Conservation (phyloP, 2,797 vertebrate species). For the Lithobates sylvaticus region DNA sequence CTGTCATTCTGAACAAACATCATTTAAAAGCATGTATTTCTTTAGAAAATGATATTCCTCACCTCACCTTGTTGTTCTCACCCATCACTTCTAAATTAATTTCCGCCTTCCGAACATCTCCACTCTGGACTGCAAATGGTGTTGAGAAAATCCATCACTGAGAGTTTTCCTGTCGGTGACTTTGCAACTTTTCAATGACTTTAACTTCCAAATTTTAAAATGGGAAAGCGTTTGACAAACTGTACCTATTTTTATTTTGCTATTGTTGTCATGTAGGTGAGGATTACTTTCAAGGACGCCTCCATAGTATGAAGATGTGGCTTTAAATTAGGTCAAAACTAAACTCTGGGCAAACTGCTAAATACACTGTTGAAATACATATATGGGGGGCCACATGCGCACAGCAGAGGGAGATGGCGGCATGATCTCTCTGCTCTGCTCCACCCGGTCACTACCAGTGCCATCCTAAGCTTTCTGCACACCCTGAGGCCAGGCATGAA, state of each 20-base stretch:
- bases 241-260: background rate
- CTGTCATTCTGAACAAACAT: constrained; percentile 37
- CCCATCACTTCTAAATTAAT: constrained; percentile 51
- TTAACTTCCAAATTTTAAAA: constrained; percentile 31
- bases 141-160: constrained; percentile 24
- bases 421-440: too few relatives aligned
- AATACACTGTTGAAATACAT: too few relatives aligned
- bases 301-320: background rate
- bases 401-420: too few relatives aligned
- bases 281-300: background rate
- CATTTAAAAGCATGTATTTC: constrained; percentile 43
- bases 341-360: too few relatives aligned
- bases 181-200: constrained; percentile 35
- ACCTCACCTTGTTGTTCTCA: constrained; percentile 51
- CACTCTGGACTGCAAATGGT: constrained; percentile 14
- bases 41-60: constrained; percentile 44
- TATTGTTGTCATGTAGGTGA: background rate
- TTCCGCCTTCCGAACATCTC: constrained; percentile 31
- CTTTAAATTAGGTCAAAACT: too few relatives aligned
- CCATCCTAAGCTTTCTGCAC: too few relatives aligned
- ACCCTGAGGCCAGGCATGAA: too few relatives aligned
- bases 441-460: too few relatives aligned
- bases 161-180: constrained; percentile 30
- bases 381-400: too few relatives aligned
- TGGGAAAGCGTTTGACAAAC: constrained; percentile 8